These are phyloP conservation scores for Hydroisotoma schaefferi DNA, from an alignment of 2,888 invertebrate species.

Conservation along the genomic window DNA sequence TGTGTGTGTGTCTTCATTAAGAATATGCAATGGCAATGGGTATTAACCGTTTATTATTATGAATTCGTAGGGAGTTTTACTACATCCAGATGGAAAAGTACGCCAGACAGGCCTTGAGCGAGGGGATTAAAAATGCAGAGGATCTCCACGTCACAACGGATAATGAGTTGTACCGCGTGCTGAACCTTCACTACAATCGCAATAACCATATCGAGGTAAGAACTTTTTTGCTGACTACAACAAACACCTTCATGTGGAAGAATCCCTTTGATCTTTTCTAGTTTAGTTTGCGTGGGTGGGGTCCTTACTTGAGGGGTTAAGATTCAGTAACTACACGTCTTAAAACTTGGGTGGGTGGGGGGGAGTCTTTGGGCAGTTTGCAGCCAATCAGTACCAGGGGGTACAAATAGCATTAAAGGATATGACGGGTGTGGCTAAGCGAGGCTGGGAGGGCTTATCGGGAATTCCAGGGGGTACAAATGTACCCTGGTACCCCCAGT, in stretches of 20 bases:
- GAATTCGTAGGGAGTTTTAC: slow-evolving; percentile 88
- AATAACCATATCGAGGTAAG: slow-evolving; percentile 90
- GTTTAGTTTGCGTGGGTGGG: too few species aligned
- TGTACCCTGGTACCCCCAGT: too few species aligned
- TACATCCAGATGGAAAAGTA: slow-evolving; percentile 99
- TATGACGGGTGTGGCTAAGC: too few species aligned
- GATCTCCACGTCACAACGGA: slow-evolving; percentile 92
- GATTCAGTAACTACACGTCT: too few species aligned
- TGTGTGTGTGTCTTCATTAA: slow-evolving; percentile 8
- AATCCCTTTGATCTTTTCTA: background rate
- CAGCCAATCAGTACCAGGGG: background rate
- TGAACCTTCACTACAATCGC: slow-evolving; percentile 98
- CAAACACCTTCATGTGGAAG: background rate
- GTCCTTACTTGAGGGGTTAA: too few species aligned
- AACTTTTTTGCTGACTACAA: background rate
- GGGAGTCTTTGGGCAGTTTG: too few species aligned
- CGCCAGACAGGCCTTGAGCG: slow-evolving; percentile 94
- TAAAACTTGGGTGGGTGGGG: too few species aligned
- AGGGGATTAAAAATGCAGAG: slow-evolving; percentile 88
- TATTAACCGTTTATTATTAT: too few species aligned
- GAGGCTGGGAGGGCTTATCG: too few species aligned
- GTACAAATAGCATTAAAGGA: too few species aligned
- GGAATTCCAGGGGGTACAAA: too few species aligned
- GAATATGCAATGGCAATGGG: too few species aligned
- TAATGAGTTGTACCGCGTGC: slow-evolving; percentile 94